A percentile compares a stretch with the other conserved stretches of the same genome.
Conservation (phyloP, 2,888 invertebrate genomes). For the Hipparchia sbordonii region DNA sequence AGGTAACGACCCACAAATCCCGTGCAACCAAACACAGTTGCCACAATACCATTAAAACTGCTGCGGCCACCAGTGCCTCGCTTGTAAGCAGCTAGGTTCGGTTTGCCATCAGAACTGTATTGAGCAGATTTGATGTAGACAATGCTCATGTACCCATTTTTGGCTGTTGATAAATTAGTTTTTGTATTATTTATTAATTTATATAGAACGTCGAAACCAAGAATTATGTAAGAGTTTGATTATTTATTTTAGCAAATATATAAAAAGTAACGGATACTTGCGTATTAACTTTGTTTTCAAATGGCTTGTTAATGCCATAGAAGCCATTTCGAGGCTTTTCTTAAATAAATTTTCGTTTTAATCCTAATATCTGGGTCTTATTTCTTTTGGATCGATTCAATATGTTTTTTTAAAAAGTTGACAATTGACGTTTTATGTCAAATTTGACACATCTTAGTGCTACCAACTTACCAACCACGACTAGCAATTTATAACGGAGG, state of each 20-base stretch:
- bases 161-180: conserved; percentile 49
- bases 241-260: conserved; percentile 32
- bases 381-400: no score
- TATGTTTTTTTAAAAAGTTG: no score
- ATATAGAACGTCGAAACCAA: conserved; percentile 9
- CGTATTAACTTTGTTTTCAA: conserved; percentile 66
- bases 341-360: conserved; percentile 21
- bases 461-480: no score
- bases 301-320: conserved; percentile 66
- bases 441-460: neutral
- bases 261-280: conserved; percentile 51
- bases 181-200: neutral
- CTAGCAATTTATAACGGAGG: no score
- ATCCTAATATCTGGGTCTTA: conserved; percentile 3
- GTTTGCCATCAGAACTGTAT: conserved; percentile 81
- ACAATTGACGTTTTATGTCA: no score
- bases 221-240: conserved; percentile 68
- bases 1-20: conserved; percentile 96
- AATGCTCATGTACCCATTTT: conserved; percentile 68
- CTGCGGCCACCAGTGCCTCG: conserved; percentile 95
- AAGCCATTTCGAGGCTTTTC: conserved; percentile 69
- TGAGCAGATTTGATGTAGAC: conserved; percentile 74
- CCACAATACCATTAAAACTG: conserved; percentile 98
- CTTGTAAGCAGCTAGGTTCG: conserved; percentile 87
- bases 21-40: conserved; percentile 97